Percentiles rank a stretch among this genome's conserved stretches.
These are phyloP conservation scores for Anticlea derivata DNA, from an alignment of 2,888 invertebrate genomes.

Conservation along the genomic window DNA sequence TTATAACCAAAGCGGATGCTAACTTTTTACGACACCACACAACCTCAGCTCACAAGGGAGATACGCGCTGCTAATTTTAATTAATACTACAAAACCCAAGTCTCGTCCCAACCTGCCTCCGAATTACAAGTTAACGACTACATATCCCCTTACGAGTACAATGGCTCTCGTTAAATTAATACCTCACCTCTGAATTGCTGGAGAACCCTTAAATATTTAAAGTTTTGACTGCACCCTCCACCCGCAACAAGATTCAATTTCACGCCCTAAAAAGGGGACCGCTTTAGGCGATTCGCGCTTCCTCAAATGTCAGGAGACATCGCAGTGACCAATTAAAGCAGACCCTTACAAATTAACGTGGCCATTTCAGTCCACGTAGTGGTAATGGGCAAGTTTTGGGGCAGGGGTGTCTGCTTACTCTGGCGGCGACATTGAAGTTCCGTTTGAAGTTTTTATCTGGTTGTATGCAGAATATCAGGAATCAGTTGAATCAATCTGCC, in stretches of 20 bases:
- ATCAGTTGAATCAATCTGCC: constrained; percentile 79
- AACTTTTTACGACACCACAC: constrained; percentile 61
- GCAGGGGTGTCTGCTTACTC: constrained; percentile 52
- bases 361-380: constrained; percentile 39
- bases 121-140: constrained; percentile 74
- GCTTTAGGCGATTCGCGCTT: constrained; percentile 68
- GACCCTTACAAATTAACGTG: constrained; percentile 57
- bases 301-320: constrained; percentile 77
- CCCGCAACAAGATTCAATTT: constrained; percentile 83
- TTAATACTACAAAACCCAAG: constrained; percentile 57
- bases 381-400: constrained; percentile 41
- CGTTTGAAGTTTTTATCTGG: constrained; percentile 72
- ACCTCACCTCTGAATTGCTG: constrained; percentile 72
- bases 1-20: constrained; percentile 49
- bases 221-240: constrained; percentile 76
- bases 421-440: constrained; percentile 58
- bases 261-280: constrained; percentile 79
- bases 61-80: constrained; percentile 71
- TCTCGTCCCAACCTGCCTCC: constrained; percentile 33
- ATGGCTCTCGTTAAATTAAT: constrained; percentile 80
- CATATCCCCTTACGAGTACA: constrained; percentile 71
- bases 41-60: constrained; percentile 57
- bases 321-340: constrained; percentile 58
- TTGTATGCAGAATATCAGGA: constrained; percentile 71
- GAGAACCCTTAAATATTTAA: constrained; percentile 80